Conservation (phyloP, 2,888 invertebrate species). For the Phyllotreta cruciferae region DNA sequence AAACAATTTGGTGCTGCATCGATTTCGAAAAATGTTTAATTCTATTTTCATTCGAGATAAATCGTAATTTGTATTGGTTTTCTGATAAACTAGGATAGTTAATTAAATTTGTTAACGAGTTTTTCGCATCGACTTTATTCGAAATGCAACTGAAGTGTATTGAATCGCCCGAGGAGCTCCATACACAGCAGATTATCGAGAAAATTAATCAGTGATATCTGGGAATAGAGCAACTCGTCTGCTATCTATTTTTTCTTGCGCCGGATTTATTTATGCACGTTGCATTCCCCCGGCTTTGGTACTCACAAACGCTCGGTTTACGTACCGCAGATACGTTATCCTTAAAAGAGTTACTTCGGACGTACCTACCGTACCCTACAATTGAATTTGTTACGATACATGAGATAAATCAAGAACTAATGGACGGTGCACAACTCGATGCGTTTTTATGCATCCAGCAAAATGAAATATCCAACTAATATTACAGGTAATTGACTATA, state of each 20-base stretch:
- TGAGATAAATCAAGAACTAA: conserved; percentile 22
- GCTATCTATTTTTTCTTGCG: conserved; percentile 26
- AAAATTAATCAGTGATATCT: conserved; percentile 29
- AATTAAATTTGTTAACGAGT: not conserved
- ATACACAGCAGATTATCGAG: conserved; percentile 25
- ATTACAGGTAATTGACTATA: too few species aligned
- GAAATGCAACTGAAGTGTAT: conserved; percentile 8
- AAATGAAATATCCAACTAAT: not conserved
- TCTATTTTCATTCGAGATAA: not conserved
- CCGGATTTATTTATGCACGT: conserved; percentile 22
- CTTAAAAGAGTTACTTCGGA: conserved; percentile 25
- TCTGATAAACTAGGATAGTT: not conserved
- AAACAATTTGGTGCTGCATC: too few species aligned
- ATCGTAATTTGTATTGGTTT: not conserved
- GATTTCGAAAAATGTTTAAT: too few species aligned
- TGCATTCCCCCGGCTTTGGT: conserved; percentile 5
- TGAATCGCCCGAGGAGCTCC: conserved; percentile 4
- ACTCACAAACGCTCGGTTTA: conserved; percentile 11
- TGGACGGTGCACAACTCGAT: conserved; percentile 15
- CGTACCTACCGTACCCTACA: conserved; percentile 18
- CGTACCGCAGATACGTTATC: conserved; percentile 23
- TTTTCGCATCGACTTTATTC: conserved; percentile 13
- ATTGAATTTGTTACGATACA: conserved; percentile 30
- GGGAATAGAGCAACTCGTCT: conserved; percentile 26
- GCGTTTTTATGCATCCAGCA: not conserved